phyloP scores from a whole-genome alignment of 2,888 invertebrate species.

The Fragum whitleyi region DNA sequence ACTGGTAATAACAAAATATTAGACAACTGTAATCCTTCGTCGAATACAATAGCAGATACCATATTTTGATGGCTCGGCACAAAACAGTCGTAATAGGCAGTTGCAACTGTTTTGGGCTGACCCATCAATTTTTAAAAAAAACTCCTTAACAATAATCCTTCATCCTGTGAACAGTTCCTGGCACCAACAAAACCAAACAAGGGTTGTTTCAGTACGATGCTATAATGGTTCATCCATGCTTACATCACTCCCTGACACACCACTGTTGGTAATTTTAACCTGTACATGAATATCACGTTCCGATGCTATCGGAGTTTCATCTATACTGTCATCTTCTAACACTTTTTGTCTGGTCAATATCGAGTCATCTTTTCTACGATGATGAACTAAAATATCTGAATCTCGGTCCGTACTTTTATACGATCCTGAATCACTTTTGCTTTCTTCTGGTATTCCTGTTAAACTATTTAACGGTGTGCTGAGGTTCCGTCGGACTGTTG shows the following conservation, averaged over 20 bases:
- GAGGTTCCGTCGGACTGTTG: not conserved
- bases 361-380: slow-evolving; percentile 12
- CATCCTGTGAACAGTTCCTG: too few relatives aligned
- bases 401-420: not conserved
- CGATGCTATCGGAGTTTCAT: not conserved
- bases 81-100: too few relatives aligned
- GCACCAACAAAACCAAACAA: too few relatives aligned
- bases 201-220: not conserved
- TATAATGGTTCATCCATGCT: slow-evolving; percentile 1
- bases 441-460: slow-evolving; percentile 33
- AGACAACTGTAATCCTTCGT: too few relatives aligned
- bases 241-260: slow-evolving; percentile 7
- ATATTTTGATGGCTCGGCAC: too few relatives aligned
- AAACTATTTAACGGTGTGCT: slow-evolving; percentile 18
- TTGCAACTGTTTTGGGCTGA: too few relatives aligned
- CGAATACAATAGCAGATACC: too few relatives aligned
- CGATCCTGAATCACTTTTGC: not conserved
- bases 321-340: slow-evolving; percentile 19
- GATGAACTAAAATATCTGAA: not conserved
- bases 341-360: slow-evolving; percentile 21
- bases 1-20: too few relatives aligned
- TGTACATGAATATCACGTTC: slow-evolving; percentile 32
- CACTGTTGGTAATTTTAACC: slow-evolving; percentile 9
- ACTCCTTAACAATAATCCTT: too few relatives aligned
- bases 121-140: too few relatives aligned